phyloP scores from a whole-genome alignment of 1,140 invertebrate genomes.

The Temnothorax nylanderi region DNA sequence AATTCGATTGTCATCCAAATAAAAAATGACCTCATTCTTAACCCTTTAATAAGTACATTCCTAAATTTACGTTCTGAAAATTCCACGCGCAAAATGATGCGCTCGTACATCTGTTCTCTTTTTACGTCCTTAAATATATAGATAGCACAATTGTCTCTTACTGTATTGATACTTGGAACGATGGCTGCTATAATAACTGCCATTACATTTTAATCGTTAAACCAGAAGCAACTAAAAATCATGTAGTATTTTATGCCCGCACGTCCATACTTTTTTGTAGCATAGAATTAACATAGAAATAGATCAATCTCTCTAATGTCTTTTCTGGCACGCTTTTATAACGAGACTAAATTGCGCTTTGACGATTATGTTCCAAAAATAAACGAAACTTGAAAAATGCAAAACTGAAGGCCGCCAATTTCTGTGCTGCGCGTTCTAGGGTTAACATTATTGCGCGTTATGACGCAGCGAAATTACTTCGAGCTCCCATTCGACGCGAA shows the following conservation, averaged over 20 bases:
- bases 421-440: not conserved
- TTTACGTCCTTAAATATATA: not conserved
- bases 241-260: not conserved
- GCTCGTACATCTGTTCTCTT: not conserved
- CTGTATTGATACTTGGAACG: not conserved
- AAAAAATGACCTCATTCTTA: not conserved
- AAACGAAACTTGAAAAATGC: not conserved
- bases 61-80: not conserved
- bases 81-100: not conserved
- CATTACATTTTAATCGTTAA: not conserved
- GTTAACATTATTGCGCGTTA: conserved; percentile 43
- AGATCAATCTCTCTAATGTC: not conserved
- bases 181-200: not conserved
- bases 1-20: not conserved
- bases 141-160: not conserved
- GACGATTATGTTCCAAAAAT: not conserved
- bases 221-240: not conserved
- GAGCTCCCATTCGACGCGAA: conserved; percentile 45
- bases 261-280: not conserved
- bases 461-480: conserved; percentile 45
- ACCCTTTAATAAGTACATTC: not conserved
- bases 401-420: not conserved
- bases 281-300: not conserved
- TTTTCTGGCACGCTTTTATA: not conserved
- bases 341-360: not conserved